Conservation (phyloP, 2,113 vertebrate species). For the Pedetes capensis region DNA sequence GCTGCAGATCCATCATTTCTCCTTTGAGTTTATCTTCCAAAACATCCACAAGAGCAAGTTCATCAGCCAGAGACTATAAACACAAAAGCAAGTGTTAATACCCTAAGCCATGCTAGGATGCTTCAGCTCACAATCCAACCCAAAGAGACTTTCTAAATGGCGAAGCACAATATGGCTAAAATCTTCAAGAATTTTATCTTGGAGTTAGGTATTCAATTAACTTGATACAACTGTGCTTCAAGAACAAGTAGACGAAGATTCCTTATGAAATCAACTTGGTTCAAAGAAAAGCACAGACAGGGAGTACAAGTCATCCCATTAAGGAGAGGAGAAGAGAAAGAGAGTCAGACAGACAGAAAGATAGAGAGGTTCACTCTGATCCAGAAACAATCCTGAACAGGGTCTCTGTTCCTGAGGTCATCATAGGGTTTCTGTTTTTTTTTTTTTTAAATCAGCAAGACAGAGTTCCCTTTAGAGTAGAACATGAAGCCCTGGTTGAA, state of each 20-base stretch:
- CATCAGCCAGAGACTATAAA: slow-evolving; percentile 91
- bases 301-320: not conserved
- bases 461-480: not conserved
- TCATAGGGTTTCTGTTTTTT: not conserved
- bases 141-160: not conserved
- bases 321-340: not conserved
- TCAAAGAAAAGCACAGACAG: not conserved
- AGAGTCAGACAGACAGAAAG: too few relatives aligned
- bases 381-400: not conserved
- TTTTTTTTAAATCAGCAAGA: not conserved
- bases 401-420: not conserved
- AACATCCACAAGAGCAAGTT: slow-evolving; percentile 96
- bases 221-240: not conserved
- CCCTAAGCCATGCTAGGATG: not conserved
- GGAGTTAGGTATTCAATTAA: not conserved
- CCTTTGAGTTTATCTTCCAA: slow-evolving; percentile 97
- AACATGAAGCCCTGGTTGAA: not conserved
- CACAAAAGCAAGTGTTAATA: not conserved
- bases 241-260: not conserved
- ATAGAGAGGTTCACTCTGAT: not conserved
- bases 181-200: not conserved
- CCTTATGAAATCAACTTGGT: not conserved
- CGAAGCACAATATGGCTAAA: not conserved
- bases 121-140: not conserved
- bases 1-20: slow-evolving; percentile 98